Evolutionary conservation across 2,888 invertebrate species (phyloP), one percentile per base, ranked within the genome.

Genomic region (Gymnocheta viridis): DNA sequence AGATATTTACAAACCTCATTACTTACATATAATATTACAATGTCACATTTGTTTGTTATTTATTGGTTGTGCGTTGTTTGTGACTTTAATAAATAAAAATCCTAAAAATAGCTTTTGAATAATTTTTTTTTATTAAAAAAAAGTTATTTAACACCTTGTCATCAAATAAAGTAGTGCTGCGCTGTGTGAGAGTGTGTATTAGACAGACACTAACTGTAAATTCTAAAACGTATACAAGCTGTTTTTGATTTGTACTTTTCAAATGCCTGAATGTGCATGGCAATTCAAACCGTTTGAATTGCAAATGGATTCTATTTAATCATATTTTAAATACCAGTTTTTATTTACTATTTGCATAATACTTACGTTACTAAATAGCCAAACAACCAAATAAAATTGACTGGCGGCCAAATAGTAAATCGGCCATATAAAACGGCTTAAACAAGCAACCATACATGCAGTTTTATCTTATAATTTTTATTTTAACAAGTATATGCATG

Each of bases 271-370:
- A 41, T 24, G 54, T 76, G 54, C 35, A 73, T 27, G 51, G 72
- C 67, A 73, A 54, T 51, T 22, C 38, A 64, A 60, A 49, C 69
- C 74, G 74, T 84, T 77, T 54, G 72, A 62, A 84, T 84, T 84
- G 41, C 80, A 76, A 80, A 78, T 77, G 73, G 72, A 84, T 77
- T 81, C 84, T 81, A 64, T 77, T 84, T 58, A 84, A 78, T 84
- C 77, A 73, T 54, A 78, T 47, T 76, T 82, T 58, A 47, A 70
- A 66, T 76, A 77, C 82, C 70, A 56, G 76, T 82, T 82, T 76
- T 51, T 58, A 56, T 38, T 44, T 66, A 62, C 51, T 74, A 74
- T 82, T 84, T 81, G 81, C 81, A 81, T 84, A 84, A 81, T 62
- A 80, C 44, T 66, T 49, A n/a, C 32, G 17, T 64, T 41, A n/a